phyloP scores from a whole-genome alignment of 2,888 invertebrate genomes.

The Coronaproctus castanopsis region DNA sequence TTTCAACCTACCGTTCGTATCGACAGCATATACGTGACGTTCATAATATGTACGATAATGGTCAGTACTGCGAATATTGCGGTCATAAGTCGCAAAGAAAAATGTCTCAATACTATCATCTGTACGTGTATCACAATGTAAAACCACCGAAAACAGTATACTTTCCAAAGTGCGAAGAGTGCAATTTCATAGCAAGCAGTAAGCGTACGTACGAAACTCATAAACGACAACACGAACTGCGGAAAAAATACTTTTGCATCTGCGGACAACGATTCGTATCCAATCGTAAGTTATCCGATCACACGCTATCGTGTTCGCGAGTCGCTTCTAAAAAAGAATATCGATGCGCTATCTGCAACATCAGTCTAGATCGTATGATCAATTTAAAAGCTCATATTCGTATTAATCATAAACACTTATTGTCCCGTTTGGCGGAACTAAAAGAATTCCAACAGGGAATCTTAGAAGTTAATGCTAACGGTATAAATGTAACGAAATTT shows the following conservation, averaged over 20 bases:
- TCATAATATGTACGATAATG: conserved; percentile 55
- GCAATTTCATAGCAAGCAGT: conserved; percentile 54
- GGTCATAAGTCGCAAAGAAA: conserved; percentile 53
- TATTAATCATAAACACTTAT: not conserved
- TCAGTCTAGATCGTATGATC: conserved; percentile 8
- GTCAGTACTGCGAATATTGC: conserved; percentile 63
- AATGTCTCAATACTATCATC: conserved; percentile 53
- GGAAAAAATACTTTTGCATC: conserved; percentile 3
- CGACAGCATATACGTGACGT: conserved; percentile 58
- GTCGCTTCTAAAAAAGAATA: conserved; percentile 6
- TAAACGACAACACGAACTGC: not conserved
- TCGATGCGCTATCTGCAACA: conserved; percentile 7
- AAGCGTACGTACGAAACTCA: conserved; percentile 24
- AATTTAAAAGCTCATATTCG: conserved; percentile 13
- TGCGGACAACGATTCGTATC: conserved; percentile 9
- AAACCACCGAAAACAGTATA: conserved; percentile 43
- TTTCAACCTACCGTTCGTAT: conserved; percentile 56
- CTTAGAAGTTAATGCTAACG: not conserved
- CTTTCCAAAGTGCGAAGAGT: conserved; percentile 60
- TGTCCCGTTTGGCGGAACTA: not conserved
- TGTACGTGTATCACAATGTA: conserved; percentile 58
- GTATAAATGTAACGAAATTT: no score
- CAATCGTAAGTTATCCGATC: conserved; percentile 8
- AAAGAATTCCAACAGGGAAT: not conserved
- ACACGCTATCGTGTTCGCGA: conserved; percentile 5